These are phyloP conservation scores for Cephalophus harveyi DNA, from an alignment of 2,113 vertebrate genomes.

Conservation along the genomic window DNA sequence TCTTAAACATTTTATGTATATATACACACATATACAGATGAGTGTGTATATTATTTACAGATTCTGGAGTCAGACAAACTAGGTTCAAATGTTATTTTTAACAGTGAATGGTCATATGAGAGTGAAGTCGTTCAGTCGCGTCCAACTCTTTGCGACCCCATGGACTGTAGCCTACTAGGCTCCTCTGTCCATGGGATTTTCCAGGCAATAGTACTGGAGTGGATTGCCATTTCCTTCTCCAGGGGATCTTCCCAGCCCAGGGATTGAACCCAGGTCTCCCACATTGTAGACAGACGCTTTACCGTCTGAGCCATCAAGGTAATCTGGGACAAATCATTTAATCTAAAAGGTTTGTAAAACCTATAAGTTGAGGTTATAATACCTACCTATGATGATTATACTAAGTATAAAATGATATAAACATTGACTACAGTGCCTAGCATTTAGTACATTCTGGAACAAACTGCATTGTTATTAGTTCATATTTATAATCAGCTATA, in stretches of 20 bases:
- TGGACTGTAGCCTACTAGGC: too few species aligned
- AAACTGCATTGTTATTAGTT: neutral
- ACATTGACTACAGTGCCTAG: neutral
- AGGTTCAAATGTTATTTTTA: slow-evolving; percentile 7
- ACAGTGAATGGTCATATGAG: neutral
- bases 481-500: neutral
- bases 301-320: too few species aligned
- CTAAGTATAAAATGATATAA: neutral
- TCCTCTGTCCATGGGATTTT: too few species aligned
- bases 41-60: neutral
- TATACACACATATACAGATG: neutral
- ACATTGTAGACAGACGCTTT: too few species aligned
- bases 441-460: neutral
- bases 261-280: too few species aligned
- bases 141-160: too few species aligned
- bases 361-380: neutral
- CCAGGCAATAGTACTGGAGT: too few species aligned
- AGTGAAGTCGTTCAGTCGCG: too few species aligned
- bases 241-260: too few species aligned
- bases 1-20: neutral
- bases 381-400: neutral
- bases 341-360: neutral
- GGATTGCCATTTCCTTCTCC: too few species aligned
- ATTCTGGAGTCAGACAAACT: neutral
- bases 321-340: neutral